Conservation (phyloP, 2,797 vertebrate species). For the Australoheros facetus region DNA sequence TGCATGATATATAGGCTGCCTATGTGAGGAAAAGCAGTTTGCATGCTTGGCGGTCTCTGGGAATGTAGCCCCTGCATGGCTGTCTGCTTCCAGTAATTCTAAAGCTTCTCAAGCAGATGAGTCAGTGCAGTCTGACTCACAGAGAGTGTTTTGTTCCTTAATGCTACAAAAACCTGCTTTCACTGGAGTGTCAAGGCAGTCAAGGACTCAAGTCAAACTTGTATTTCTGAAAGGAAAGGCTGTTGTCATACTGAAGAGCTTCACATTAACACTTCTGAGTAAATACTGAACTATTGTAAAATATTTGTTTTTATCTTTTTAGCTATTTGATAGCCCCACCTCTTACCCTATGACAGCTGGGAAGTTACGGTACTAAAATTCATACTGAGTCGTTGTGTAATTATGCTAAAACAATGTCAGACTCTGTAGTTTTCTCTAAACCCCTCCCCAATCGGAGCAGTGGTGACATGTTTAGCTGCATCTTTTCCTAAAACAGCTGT, state of each 20-base stretch:
- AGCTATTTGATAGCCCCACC: background rate
- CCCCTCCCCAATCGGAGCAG: no score
- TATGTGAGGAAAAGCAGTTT: slow-evolving; percentile 59
- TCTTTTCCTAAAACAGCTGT: no score
- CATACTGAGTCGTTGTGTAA: no score
- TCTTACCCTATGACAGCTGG: no score
- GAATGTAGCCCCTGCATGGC: slow-evolving; percentile 27
- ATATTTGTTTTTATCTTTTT: background rate
- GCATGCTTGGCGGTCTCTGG: slow-evolving; percentile 40
- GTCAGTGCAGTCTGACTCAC: slow-evolving; percentile 32
- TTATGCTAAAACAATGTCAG: no score
- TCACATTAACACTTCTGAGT: slow-evolving; percentile 14
- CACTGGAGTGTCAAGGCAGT: slow-evolving; percentile 27
- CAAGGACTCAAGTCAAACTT: slow-evolving; percentile 33
- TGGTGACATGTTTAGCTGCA: no score
- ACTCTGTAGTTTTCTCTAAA: no score
- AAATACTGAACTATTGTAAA: background rate
- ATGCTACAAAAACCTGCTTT: slow-evolving; percentile 43
- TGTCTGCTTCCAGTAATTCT: slow-evolving; percentile 38
- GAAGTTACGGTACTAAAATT: no score
- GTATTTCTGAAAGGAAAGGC: slow-evolving; percentile 36
- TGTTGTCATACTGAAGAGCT: background rate
- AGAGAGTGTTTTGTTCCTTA: slow-evolving; percentile 55
- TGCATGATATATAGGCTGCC: slow-evolving; percentile 51
- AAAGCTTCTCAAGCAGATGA: slow-evolving; percentile 14